A percentile compares a stretch with the other conserved stretches of the same genome.
Evolutionary conservation across 1,140 invertebrate genomes (phyloP).

Genomic region (Papilio dardanus): DNA sequence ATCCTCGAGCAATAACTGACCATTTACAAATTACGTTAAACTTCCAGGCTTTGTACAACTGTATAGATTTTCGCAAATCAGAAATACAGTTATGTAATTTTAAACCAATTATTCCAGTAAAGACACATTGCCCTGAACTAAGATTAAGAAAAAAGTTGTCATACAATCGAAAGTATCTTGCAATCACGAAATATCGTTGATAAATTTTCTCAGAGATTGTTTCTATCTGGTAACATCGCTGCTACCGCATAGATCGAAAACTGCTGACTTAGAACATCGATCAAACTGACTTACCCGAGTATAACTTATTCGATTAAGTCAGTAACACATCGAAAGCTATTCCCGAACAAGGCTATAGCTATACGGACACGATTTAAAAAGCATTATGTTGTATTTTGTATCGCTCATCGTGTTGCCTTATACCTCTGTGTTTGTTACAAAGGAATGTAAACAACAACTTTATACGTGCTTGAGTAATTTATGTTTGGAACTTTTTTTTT

Average conservation of each 20-base stretch:
- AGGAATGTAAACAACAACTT: neutral
- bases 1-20: slow-evolving; percentile 30
- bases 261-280: slow-evolving; percentile 76
- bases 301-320: slow-evolving; percentile 51
- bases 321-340: slow-evolving; percentile 48
- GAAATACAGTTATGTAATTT: too few relatives aligned
- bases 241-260: slow-evolving; percentile 72
- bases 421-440: neutral
- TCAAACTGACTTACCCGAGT: slow-evolving; percentile 65
- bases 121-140: too few relatives aligned
- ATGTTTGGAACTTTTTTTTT: neutral
- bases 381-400: slow-evolving; percentile 38
- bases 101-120: too few relatives aligned
- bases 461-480: slow-evolving; percentile 26
- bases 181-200: slow-evolving; percentile 5
- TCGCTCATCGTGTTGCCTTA: slow-evolving; percentile 17
- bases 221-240: slow-evolving; percentile 49
- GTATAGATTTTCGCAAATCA: neutral
- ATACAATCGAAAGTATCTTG: neutral
- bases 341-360: neutral
- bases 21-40: slow-evolving; percentile 17
- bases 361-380: slow-evolving; percentile 23
- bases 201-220: slow-evolving; percentile 36
- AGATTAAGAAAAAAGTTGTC: neutral
- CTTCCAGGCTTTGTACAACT: slow-evolving; percentile 9